Conservation (phyloP, 2,113 vertebrate species). For the Petromus typicus region DNA sequence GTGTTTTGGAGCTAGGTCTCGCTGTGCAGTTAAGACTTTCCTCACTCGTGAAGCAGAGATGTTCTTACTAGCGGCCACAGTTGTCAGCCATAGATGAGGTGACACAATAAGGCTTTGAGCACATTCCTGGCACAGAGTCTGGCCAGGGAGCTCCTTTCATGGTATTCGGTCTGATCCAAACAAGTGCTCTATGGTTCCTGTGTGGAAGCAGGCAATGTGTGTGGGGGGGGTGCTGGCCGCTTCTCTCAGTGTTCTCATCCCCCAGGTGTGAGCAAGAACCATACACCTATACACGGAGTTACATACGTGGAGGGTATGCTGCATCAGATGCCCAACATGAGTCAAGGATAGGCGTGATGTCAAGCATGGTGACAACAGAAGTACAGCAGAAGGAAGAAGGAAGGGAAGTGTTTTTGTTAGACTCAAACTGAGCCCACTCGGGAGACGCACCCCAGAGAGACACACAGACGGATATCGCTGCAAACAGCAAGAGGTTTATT, state of each 20-base stretch:
- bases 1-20: neutral
- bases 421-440: too few species aligned
- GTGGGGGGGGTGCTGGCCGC: too few species aligned
- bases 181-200: neutral
- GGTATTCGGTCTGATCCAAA: neutral
- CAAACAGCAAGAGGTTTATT: too few species aligned
- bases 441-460: too few species aligned
- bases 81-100: neutral
- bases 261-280: neutral
- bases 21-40: neutral
- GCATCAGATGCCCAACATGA: too few species aligned
- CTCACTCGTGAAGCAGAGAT: neutral
- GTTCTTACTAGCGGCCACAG: neutral
- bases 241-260: neutral
- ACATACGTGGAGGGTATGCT: too few species aligned
- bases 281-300: too few species aligned
- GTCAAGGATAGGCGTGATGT: neutral
- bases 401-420: neutral
- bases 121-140: neutral
- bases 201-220: neutral
- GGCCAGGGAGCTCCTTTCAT: neutral
- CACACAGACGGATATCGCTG: too few species aligned
- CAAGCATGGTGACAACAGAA: neutral
- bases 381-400: neutral
- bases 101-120: neutral